Evolutionary conservation across 2,113 vertebrate species (phyloP).

Genomic region (Xenotilapia caudafasciata): DNA sequence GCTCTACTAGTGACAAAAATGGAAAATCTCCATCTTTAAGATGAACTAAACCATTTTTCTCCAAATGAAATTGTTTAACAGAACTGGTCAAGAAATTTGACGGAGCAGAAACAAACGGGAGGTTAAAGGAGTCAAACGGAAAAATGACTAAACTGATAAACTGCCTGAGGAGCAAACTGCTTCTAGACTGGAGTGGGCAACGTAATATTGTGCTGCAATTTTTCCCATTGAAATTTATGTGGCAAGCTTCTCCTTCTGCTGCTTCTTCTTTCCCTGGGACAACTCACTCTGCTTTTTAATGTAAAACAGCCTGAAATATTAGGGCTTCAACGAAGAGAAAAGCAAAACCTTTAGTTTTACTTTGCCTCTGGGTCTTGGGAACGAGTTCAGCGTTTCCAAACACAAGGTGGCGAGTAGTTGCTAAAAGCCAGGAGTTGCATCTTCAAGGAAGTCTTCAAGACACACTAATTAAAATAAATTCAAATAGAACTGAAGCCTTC

Average conservation of each 20-base stretch:
- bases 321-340: neutral
- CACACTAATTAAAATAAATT: neutral
- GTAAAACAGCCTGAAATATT: neutral
- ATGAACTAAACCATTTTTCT: neutral
- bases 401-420: neutral
- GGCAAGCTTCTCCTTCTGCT: neutral
- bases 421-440: neutral
- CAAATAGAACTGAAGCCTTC: neutral
- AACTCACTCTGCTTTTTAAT: neutral
- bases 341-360: neutral
- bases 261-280: neutral
- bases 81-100: neutral
- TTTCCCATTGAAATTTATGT: neutral
- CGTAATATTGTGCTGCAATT: neutral
- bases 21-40: neutral
- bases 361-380: neutral
- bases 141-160: neutral
- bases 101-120: neutral
- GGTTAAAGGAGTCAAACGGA: neutral
- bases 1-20: neutral
- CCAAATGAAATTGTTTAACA: neutral
- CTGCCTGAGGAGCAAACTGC: neutral
- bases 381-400: neutral
- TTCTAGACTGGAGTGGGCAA: neutral
- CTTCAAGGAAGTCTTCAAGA: neutral